Base-by-base conservation (phyloP, 2,797 vertebrate genomes). In the Amblyopsis hoosieri region DNA sequence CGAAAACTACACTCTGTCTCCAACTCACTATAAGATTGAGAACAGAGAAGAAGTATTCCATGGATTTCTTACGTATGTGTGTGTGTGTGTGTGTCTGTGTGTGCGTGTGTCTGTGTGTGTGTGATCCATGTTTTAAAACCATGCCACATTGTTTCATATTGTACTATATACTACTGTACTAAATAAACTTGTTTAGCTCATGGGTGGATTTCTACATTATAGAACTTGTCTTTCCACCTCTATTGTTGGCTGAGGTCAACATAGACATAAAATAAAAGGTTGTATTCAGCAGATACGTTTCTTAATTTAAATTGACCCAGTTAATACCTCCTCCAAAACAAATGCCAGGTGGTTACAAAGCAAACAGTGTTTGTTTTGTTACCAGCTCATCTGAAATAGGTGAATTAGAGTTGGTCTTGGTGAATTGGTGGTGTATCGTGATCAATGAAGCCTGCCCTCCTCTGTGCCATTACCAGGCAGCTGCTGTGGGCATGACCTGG, bases 341-440 rank as follows among this genome's bases (percentile, higher is more conserved):
- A 78, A 75, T 55, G 73, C 56, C 60, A 51, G 57, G 14, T 55
- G 19, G 62, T 37, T 62, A 63, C 72, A 49, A 67, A 62, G 59
- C 45, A 60, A 72, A 73, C 47, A 12, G 19, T 54, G 52, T 54
- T 17, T 54, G 53, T 31, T 17, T 73, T 49, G 37, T 52, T 29
- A 29, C 23, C 23, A 59, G 57, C 64, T 68, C 62, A 70, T 63
- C 46, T 33, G 60, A 69, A 50, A 50, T 66, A 63, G 33, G 15
- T 67, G 70, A 61, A 54, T 33, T 6, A 54, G 29, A 13, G 53
- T 19, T 53, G 62, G 56, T 57, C 23, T 12, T 54, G 52, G 37
- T 37, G 71, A 71, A 78, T 71, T 75, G 67, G 62, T 3, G 29
- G 62, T 76, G 68, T 57, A 56, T 75, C 49, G 12, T 71, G 80